Percentiles rank a stretch among this genome's conserved stretches.
Evolutionary conservation across 2,113 vertebrate genomes (phyloP).

Genomic region (Glaucidium brasilianum): DNA sequence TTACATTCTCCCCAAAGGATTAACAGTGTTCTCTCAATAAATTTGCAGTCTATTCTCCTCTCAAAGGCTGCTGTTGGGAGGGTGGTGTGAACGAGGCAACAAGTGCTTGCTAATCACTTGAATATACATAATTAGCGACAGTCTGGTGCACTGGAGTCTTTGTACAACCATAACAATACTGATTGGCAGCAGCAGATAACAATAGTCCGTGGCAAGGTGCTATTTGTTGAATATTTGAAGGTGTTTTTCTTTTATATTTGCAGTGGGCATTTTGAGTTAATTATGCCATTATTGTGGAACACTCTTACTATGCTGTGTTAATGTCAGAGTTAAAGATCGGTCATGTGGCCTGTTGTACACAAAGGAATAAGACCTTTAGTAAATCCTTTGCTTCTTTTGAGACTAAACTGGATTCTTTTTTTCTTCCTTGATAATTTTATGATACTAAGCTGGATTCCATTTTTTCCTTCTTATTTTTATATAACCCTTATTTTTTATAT

Average conservation of each 20-base stretch:
- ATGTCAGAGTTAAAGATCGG: conserved; percentile 9
- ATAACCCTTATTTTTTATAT: background rate
- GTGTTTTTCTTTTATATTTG: conserved; percentile 55
- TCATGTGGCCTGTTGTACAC: background rate
- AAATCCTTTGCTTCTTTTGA: background rate
- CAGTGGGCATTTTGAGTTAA: conserved; percentile 56
- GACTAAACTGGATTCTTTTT: background rate
- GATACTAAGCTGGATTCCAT: background rate
- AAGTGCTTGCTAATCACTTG: conserved; percentile 83
- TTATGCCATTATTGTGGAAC: conserved; percentile 1
- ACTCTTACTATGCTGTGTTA: conserved; percentile 16
- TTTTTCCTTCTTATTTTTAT: background rate
- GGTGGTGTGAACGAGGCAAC: conserved; percentile 81
- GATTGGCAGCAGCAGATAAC: conserved; percentile 66
- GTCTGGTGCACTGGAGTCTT: conserved; percentile 77
- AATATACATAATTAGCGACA: conserved; percentile 81
- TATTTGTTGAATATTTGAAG: conserved; percentile 62
- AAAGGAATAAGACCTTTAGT: background rate
- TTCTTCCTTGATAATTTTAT: background rate
- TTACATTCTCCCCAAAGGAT: conserved; percentile 82
- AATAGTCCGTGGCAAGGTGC: conserved; percentile 53
- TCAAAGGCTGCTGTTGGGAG: conserved; percentile 80
- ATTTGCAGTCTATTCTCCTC: conserved; percentile 83
- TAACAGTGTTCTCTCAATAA: conserved; percentile 82
- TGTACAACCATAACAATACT: conserved; percentile 70